Evolutionary conservation across 2,797 vertebrate genomes (phyloP).

Genomic region (Acanthopagrus latus): DNA sequence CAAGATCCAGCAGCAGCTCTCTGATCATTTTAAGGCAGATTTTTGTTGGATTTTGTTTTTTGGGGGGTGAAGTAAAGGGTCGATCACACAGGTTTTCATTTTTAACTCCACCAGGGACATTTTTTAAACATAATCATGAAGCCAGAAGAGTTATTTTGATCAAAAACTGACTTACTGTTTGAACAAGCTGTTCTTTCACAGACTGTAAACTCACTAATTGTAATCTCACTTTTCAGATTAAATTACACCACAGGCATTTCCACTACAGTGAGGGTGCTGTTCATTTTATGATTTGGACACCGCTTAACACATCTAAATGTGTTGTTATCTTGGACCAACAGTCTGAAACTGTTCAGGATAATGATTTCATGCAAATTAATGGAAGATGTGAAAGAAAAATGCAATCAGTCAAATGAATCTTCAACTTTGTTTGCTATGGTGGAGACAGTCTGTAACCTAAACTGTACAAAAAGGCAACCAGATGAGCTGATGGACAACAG

Average conservation of each 20-base stretch:
- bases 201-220: background rate
- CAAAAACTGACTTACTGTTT: background rate
- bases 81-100: background rate
- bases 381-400: too few relatives aligned
- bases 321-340: background rate
- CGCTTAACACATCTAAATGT: background rate
- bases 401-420: too few relatives aligned
- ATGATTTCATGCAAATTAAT: too few relatives aligned
- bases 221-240: background rate
- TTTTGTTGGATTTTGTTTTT: background rate
- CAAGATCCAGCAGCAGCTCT: slow-evolving; percentile 37
- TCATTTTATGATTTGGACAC: background rate
- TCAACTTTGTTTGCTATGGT: too few relatives aligned
- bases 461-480: too few relatives aligned
- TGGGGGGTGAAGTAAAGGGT: slow-evolving; percentile 13
- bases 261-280: background rate
- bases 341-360: background rate
- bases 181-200: background rate
- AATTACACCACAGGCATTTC: background rate
- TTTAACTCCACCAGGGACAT: background rate
- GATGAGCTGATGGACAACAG: too few relatives aligned
- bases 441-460: too few relatives aligned
- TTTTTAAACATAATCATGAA: slow-evolving; percentile 12
- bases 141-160: background rate
- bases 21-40: slow-evolving; percentile 11